Evolutionary conservation across 2,797 vertebrate genomes (phyloP).

Genomic region (Myripristis jacobus): DNA sequence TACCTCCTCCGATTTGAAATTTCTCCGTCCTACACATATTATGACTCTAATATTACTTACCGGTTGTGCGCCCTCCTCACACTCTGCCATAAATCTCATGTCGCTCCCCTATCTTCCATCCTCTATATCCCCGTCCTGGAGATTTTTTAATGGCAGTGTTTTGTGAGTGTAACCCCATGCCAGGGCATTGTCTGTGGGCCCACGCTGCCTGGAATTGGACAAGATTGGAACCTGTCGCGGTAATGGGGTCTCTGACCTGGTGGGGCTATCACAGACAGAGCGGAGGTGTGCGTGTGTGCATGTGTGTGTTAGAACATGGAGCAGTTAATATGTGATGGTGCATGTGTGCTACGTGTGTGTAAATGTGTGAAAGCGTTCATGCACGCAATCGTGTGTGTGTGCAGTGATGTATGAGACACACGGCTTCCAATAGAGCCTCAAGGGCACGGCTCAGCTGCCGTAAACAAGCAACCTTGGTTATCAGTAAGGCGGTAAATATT

Average conservation of each 20-base stretch:
- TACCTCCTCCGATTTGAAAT: too few relatives aligned
- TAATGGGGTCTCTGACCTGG: conserved; percentile 77
- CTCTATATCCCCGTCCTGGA: conserved; percentile 31
- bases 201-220: conserved; percentile 61
- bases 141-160: conserved; percentile 48
- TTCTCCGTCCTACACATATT: conserved; percentile 23
- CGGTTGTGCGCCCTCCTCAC: conserved; percentile 41
- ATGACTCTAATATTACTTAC: conserved; percentile 53
- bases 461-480: conserved; percentile 64
- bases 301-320: conserved; percentile 15
- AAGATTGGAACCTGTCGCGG: conserved; percentile 75
- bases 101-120: conserved; percentile 17
- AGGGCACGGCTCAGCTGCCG: conserved; percentile 59
- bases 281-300: conserved; percentile 26
- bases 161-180: conserved; percentile 61
- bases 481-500: conserved; percentile 68
- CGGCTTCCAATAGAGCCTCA: conserved; percentile 62
- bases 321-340: background rate
- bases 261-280: conserved; percentile 36
- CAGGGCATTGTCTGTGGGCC: conserved; percentile 59
- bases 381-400: conserved; percentile 41
- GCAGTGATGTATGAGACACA: conserved; percentile 62
- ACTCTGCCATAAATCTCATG: conserved; percentile 56
- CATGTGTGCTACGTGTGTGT: conserved; percentile 24
- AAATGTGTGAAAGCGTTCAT: conserved; percentile 25